Base-by-base conservation (phyloP, 2,113 vertebrate genomes). In the Numida meleagris region DNA sequence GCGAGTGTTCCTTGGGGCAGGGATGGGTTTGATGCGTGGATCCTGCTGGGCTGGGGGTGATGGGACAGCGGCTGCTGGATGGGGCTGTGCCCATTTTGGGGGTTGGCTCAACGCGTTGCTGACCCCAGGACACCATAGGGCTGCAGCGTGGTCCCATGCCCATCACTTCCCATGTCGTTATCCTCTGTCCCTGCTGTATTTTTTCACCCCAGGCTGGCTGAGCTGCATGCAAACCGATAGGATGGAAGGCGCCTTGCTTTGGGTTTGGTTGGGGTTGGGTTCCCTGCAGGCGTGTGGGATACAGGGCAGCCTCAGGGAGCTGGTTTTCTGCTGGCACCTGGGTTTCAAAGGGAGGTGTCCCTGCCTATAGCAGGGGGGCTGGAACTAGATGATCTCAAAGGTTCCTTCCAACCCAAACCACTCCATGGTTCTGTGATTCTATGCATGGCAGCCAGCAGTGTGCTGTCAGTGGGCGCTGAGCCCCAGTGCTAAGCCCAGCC, bases 181-280 rank as follows among this genome's bases (percentile, higher is more conserved):
- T 46, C 29, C 58, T 51, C 5, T 0, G 1, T 2, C 4, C 36
- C 71, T 51, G 0, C 55, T 68, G 15, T 13, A 3, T 9, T 74
- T 46, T 27, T 15, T 4, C 0, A 14, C 16, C 24, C 59, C 24
- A 6, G 17, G 23, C 10, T 27, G 36, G 10, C 20, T 27, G 59
- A 61, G 3, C 42, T 34, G 51, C 21, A 13, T 9, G n/a, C 8
- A 18, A 66, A 31, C 23, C 77, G 38, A 10, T 9, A 31, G 82
- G 33, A 4, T 17, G 48, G 63, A 27, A 10, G 34, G 18, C 14
- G 3, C 53, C 9, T 61, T 25, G 1, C 25, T 27, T 36, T 53
- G 31, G 20, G 9, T 36, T 53, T 24, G 20, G 9, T 10, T 31
- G 46, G 25, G 43, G 24, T 9, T 67, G 45, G 17, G 50, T 57